Base-by-base conservation (phyloP, 1,140 invertebrate genomes). In the Macrobrachium rosenbergii region DNA sequence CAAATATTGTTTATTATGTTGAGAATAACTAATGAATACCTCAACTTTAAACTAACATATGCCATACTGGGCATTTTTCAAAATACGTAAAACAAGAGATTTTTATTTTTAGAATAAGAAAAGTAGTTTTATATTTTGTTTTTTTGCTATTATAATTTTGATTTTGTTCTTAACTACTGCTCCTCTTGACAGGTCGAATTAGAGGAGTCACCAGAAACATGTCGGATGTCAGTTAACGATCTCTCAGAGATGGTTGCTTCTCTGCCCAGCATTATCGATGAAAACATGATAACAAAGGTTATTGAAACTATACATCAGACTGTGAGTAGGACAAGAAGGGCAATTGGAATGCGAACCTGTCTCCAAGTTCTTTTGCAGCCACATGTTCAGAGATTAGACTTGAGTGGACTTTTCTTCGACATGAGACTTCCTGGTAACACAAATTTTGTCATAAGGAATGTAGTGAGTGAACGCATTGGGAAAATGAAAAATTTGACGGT, bases 271-370 rank as follows among this genome's bases (percentile, higher is more conserved):
- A 45, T 88, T 45, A 82, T 88, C 12, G 76, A 82, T 77, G 87
- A 88, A 43, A 82, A 88, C n/a, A 79, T 83, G 73, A 88, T 88
- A 28, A 78, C 77, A 21, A 88, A 83, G 72, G 76, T 88, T 19
- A 88, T 88, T 62, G 87, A 88, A 72, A 88, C 87, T 16, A 83
- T 88, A 37, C 75, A 88, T 63, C 73, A 88, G 62, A 83, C 80
- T n/a, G 75, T 88, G 12, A 76, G 75, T 16, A 78, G 82, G 64
- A 88, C 75, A 59, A 60, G 87, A n/a, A 83, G 87, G 67, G 73
- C 80, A 62, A 79, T 88, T 72, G 87, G 87, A 52, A 76, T 88
- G 81, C 60, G 59, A 64, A 88, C 87, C 5, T 88, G 87, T 52
- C 76, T 88, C n/a, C 75, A 83, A 23, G 81, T 88, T 17, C 62